These are phyloP conservation scores for Bombus picipes DNA, from an alignment of 1,140 invertebrate genomes.

Conservation along the genomic window DNA sequence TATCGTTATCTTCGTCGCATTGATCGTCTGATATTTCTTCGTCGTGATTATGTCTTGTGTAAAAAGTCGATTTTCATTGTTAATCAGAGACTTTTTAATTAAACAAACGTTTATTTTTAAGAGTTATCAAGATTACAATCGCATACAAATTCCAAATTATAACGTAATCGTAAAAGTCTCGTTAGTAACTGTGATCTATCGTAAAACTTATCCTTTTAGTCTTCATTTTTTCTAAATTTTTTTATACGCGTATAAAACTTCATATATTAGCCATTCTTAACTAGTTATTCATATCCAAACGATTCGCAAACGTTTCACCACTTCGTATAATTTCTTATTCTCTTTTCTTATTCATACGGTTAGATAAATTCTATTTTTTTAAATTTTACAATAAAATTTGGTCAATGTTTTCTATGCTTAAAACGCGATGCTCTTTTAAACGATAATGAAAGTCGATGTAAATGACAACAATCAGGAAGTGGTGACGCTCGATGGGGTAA, in stretches of 20 bases:
- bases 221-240: background rate
- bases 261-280: background rate
- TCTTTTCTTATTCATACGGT: background rate
- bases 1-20: background rate
- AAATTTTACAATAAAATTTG: background rate
- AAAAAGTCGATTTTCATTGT: background rate
- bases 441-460: background rate
- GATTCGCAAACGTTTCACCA: background rate
- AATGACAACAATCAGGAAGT: slow-evolving; percentile 26
- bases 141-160: background rate
- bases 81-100: background rate
- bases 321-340: background rate
- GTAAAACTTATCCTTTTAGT: background rate
- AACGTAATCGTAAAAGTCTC: background rate
- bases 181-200: background rate
- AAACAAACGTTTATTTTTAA: background rate
- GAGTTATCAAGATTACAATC: background rate
- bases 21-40: background rate
- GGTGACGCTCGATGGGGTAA: slow-evolving; percentile 7
- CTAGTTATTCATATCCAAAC: background rate
- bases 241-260: background rate
- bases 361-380: background rate
- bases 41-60: background rate
- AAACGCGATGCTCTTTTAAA: background rate
- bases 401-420: background rate